phyloP scores from a whole-genome alignment of 2,113 vertebrate genomes.

The Ictalurus punctatus region DNA sequence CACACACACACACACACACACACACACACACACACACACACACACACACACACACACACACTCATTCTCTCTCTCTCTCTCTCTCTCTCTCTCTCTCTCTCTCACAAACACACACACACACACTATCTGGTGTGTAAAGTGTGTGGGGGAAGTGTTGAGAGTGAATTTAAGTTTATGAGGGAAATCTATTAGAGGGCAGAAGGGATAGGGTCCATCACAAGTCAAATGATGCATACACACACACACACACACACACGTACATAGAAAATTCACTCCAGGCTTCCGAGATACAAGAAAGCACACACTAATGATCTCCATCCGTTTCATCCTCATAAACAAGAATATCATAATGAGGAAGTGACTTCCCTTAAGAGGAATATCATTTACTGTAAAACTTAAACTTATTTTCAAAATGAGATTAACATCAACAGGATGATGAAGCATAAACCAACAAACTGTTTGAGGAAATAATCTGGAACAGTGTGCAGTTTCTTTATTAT shows the following conservation, averaged over 20 bases:
- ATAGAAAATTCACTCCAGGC: constrained; percentile 9
- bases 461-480: background rate
- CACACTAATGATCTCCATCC: constrained; percentile 29
- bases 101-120: background rate
- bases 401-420: constrained; percentile 12
- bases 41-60: too few relatives aligned
- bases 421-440: constrained; percentile 1
- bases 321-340: constrained; percentile 13
- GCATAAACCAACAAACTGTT: constrained; percentile 4
- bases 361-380: constrained; percentile 18
- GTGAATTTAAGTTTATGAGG: constrained; percentile 37
- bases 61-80: too few relatives aligned
- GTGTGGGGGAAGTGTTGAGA: constrained; percentile 7
- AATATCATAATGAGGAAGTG: constrained; percentile 25
- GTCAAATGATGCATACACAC: constrained; percentile 44
- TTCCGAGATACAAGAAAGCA: constrained; percentile 1
- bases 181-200: constrained; percentile 37
- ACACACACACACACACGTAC: constrained; percentile 40
- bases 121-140: constrained; percentile 28
- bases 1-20: constrained; percentile 32
- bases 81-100: too few relatives aligned
- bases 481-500: background rate
- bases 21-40: constrained; percentile 11
- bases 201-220: constrained; percentile 42
- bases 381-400: constrained; percentile 29